Percentiles rank a stretch among this genome's conserved stretches.
Evolutionary conservation across 2,797 vertebrate species (phyloP).

Genomic region (Myiotriccus ornatus): DNA sequence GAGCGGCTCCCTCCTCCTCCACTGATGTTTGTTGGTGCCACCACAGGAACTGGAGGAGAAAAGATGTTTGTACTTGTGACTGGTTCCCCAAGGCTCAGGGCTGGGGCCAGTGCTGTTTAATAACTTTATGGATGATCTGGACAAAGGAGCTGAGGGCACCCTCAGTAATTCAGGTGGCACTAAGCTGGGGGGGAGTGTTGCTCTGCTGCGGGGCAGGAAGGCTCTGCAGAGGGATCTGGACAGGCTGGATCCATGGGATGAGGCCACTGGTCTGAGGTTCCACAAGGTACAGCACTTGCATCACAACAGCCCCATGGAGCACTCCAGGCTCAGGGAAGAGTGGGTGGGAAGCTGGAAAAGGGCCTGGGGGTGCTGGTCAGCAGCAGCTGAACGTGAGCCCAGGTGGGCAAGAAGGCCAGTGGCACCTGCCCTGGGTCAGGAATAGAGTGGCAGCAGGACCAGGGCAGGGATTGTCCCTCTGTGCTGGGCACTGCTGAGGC

Average conservation of each 20-base stretch:
- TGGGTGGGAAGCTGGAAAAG: neutral
- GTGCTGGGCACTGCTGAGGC: neutral
- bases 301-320: neutral
- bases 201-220: neutral
- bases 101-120: neutral
- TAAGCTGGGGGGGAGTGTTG: fast-evolving
- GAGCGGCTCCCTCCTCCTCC: conserved; percentile 85
- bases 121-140: neutral
- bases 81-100: neutral
- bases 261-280: neutral
- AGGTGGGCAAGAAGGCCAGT: neutral
- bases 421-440: neutral
- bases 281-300: neutral
- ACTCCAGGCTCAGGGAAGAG: neutral
- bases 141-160: neutral
- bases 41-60: conserved; percentile 77
- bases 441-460: fast-evolving
- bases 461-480: neutral
- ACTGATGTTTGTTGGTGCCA: conserved; percentile 80
- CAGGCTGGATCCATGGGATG: neutral
- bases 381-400: neutral
- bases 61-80: neutral
- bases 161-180: neutral
- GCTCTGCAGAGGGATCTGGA: neutral
- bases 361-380: neutral